phyloP scores from a whole-genome alignment of 2,888 invertebrate species.

The Ceratothoa steindachneri region DNA sequence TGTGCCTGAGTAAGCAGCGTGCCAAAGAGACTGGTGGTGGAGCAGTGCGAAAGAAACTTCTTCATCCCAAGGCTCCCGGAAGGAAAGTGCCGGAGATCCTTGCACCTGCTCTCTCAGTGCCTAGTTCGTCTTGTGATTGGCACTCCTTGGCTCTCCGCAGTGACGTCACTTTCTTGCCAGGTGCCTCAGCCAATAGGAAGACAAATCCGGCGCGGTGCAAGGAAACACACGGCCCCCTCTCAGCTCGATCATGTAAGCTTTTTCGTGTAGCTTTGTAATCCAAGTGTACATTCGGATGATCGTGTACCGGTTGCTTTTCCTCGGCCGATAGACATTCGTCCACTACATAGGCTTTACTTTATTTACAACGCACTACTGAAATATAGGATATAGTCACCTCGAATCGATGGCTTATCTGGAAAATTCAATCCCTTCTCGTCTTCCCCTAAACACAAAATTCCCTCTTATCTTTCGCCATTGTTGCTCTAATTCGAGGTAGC shows the following conservation, averaged over 20 bases:
- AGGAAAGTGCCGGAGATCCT: background rate
- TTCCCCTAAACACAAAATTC: too few relatives aligned
- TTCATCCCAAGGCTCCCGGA: background rate
- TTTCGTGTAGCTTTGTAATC: background rate
- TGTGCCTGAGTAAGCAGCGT: background rate
- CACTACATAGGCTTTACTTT: too few relatives aligned
- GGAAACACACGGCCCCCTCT: background rate
- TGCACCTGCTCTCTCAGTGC: constrained; percentile 15
- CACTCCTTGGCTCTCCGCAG: constrained; percentile 8
- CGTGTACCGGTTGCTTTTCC: too few relatives aligned
- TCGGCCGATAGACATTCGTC: too few relatives aligned
- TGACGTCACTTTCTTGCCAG: constrained; percentile 13
- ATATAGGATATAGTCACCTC: too few relatives aligned
- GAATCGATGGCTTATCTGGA: too few relatives aligned
- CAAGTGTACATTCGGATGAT: background rate
- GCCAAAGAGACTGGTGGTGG: background rate
- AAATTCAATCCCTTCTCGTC: too few relatives aligned
- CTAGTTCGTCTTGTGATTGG: constrained; percentile 10
- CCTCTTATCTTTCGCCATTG: too few relatives aligned
- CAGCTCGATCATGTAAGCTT: background rate
- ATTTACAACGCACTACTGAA: too few relatives aligned
- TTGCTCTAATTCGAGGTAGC: too few relatives aligned
- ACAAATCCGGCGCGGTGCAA: background rate
- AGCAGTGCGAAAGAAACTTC: background rate
- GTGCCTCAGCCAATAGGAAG: constrained; percentile 15